Evolutionary conservation across 2,888 invertebrate genomes (phyloP).

Genomic region (Drosophila atripex): DNA sequence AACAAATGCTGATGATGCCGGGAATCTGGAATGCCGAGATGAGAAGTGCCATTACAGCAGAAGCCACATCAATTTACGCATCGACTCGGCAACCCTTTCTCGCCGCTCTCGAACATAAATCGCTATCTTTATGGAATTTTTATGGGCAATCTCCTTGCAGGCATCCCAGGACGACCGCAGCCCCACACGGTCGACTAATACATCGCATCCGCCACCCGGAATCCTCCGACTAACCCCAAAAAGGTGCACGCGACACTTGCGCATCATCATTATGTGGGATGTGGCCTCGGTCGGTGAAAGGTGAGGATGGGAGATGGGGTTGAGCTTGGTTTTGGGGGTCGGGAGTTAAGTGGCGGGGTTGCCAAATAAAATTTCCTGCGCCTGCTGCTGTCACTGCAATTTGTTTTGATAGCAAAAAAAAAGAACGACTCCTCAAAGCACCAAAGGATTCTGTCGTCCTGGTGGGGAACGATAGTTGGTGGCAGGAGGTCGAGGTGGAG

Average conservation of each 20-base stretch:
- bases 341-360: constrained; percentile 44
- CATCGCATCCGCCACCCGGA: constrained; percentile 68
- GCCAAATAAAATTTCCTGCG: constrained; percentile 68
- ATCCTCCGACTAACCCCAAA: constrained; percentile 18
- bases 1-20: constrained; percentile 74
- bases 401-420: constrained; percentile 67
- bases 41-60: constrained; percentile 73
- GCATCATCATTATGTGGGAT: constrained; percentile 76
- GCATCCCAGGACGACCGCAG: constrained; percentile 55
- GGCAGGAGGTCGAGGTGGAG: not conserved
- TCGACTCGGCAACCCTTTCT: constrained; percentile 71
- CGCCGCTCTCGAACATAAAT: constrained; percentile 67
- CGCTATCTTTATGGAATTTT: constrained; percentile 82
- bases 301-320: constrained; percentile 11
- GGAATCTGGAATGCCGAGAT: constrained; percentile 41
- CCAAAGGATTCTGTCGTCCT: constrained; percentile 20
- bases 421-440: constrained; percentile 30
- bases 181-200: constrained; percentile 69
- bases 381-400: constrained; percentile 64
- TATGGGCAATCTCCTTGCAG: constrained; percentile 82
- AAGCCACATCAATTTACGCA: constrained; percentile 77
- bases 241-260: constrained; percentile 75
- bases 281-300: constrained; percentile 29
- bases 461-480: constrained; percentile 8
- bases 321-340: constrained; percentile 16